phyloP scores from a whole-genome alignment of 2,888 invertebrate species.

The Neoascia interrupta region DNA sequence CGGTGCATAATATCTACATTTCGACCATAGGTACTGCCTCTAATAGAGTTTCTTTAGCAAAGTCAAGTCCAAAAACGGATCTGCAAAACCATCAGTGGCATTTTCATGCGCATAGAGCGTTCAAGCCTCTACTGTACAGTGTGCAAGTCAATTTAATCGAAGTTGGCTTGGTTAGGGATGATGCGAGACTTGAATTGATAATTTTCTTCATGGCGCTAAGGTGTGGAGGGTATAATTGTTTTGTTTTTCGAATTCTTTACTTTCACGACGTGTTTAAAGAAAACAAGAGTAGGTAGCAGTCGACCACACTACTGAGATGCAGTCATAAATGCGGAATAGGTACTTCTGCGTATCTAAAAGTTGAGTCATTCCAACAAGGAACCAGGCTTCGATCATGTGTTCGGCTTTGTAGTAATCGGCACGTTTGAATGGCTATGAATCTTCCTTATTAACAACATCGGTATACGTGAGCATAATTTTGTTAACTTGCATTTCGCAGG shows the following conservation, averaged over 20 bases:
- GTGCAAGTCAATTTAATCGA: slow-evolving; percentile 52
- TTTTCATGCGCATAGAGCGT: no score
- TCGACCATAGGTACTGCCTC: slow-evolving; percentile 9
- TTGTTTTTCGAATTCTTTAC: slow-evolving; percentile 28
- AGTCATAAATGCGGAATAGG: not conserved
- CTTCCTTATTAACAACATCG: slow-evolving; percentile 39
- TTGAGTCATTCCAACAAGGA: slow-evolving; percentile 44
- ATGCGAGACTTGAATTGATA: slow-evolving; percentile 56
- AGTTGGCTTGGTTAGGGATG: slow-evolving; percentile 53
- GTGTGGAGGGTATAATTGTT: slow-evolving; percentile 31
- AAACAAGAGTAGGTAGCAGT: slow-evolving; percentile 22
- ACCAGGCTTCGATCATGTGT: not conserved
- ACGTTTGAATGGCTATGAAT: slow-evolving; percentile 53
- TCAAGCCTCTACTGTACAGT: not conserved
- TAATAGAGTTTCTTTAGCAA: slow-evolving; percentile 38
- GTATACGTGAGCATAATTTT: no score
- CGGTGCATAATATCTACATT: slow-evolving; percentile 14
- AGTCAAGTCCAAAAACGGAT: slow-evolving; percentile 62
- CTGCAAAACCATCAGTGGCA: no score
- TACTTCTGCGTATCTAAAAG: no score
- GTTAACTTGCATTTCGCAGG: no score
- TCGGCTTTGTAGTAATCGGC: slow-evolving; percentile 26
- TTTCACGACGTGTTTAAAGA: slow-evolving; percentile 41
- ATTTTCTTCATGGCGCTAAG: slow-evolving; percentile 58
- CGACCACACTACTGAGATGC: not conserved